Evolutionary conservation across 1,140 invertebrate species (phyloP), one percentile per base, ranked within the genome.

Genomic region (Zaprionus gabonicus): DNA sequence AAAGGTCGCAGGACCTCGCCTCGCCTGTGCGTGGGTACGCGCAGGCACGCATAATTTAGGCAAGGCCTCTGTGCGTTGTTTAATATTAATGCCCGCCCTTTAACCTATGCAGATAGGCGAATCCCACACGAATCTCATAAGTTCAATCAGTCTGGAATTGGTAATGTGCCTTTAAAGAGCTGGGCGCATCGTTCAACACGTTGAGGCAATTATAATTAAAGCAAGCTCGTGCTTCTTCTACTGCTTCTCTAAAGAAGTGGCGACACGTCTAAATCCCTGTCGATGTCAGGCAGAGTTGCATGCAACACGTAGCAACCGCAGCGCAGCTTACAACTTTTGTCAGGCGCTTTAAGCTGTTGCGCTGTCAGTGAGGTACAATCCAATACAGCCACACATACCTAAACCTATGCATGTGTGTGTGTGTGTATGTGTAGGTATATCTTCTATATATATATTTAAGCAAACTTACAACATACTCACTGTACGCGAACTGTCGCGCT

Each of bases 251-350:
- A 55, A 49, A 66, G 71, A 28, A 15, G 68, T 36, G 17, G 25
- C n/a, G 25, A 63, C 2, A 15, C 2, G n/a, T 17, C 27, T 28
- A 31, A 59, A 62, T 31, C 51, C 28, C 44, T 56, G 27, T 20
- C 28, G 58, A 27, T 63, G 41, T 36, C 13, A 46, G 25, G 66
- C 36, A 25, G 41, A 64, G 76, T 73, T 73, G 80, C 76, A 86
- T 86, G 82, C 82, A 86, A 86, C 79, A 86, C 80, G 76, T 82
- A 85, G 83, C 66, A 76, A 65, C 63, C 55, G 46, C 66, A 80
- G 46, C 17, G 55, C 36, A 55, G 49, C 53, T 28, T 25, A 27
- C 15, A 46, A 46, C 28, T 31, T 57, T 57, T 4, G 63, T 55
- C 71, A 34, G 10, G 17, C 57, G 41, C 56, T 27, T 44, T 59